These are phyloP conservation scores for Galeopsomyia nigrocyanea DNA, from an alignment of 2,888 invertebrate genomes.

Conservation along the genomic window DNA sequence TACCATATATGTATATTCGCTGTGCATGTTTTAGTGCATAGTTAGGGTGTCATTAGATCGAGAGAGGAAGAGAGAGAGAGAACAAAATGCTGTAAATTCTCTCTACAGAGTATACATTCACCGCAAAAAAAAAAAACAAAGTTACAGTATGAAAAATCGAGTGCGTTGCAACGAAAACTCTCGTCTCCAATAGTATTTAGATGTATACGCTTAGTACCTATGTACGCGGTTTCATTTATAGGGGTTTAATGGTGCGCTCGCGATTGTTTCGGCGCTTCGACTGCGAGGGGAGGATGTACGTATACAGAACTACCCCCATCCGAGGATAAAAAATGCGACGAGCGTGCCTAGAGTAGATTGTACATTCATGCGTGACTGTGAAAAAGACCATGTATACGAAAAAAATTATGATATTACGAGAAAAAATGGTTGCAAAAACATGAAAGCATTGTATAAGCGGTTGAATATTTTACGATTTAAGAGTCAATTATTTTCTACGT, in stretches of 20 bases:
- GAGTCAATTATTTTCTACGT: slow-evolving; percentile 49
- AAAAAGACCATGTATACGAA: slow-evolving; percentile 28
- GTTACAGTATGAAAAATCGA: no score
- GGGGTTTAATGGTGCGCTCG: slow-evolving; percentile 5
- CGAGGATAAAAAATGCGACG: neutral
- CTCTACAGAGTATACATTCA: no score
- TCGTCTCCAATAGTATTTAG: slow-evolving; percentile 29
- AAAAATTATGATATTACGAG: neutral
- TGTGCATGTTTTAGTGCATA: slow-evolving; percentile 69
- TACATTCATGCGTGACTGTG: no score
- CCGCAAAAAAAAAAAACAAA: no score
- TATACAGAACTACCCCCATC: no score
- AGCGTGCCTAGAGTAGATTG: neutral
- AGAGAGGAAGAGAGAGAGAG: neutral
- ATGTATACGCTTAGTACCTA: slow-evolving; percentile 31
- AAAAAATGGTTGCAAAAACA: slow-evolving; percentile 1
- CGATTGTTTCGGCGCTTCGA: neutral
- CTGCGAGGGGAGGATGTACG: no score
- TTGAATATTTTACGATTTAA: slow-evolving; percentile 37
- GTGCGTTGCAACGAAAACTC: neutral
- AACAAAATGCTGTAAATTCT: no score
- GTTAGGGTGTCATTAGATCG: slow-evolving; percentile 51
- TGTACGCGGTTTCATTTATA: slow-evolving; percentile 16
- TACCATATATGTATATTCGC: slow-evolving; percentile 12
- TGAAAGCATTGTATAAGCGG: neutral